Evolutionary conservation across 1,140 invertebrate species (phyloP).

Genomic region (Campoletis sonorensis): DNA sequence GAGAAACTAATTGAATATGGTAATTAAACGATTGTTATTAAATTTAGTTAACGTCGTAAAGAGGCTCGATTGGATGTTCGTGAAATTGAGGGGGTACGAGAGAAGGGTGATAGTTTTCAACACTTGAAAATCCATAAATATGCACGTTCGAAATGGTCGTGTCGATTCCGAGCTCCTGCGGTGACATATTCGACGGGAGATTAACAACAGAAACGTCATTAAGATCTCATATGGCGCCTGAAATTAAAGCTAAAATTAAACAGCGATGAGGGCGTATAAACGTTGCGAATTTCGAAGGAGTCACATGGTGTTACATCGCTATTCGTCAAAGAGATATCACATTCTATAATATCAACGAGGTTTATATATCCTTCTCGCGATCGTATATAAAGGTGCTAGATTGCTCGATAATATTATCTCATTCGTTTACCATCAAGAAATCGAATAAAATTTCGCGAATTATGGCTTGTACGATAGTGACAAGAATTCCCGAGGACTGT

Average conservation of each 20-base stretch:
- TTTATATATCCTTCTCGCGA: neutral
- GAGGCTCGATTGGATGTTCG: constrained; percentile 13
- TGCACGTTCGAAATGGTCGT: neutral
- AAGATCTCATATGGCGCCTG: neutral
- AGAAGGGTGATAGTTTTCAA: constrained; percentile 3
- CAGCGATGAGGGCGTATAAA: constrained; percentile 16
- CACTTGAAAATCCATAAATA: constrained; percentile 32
- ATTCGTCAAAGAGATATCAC: constrained; percentile 6
- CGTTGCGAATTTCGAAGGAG: neutral
- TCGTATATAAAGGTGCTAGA: neutral
- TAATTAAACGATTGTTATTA: neutral
- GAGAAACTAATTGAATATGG: neutral
- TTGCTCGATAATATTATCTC: constrained; percentile 14
- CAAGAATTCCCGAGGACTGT: constrained; percentile 14
- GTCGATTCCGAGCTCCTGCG: constrained; percentile 19
- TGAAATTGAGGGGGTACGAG: neutral
- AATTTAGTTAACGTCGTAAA: neutral
- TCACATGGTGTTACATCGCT: neutral
- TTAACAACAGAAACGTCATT: constrained; percentile 16
- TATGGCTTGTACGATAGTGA: constrained; percentile 9
- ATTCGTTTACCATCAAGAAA: constrained; percentile 20
- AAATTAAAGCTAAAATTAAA: constrained; percentile 33
- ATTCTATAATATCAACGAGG: neutral
- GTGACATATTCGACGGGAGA: neutral
- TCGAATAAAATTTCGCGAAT: constrained; percentile 34